Evolutionary conservation across 2,113 vertebrate genomes (phyloP).

Genomic region (Alouatta palliata): DNA sequence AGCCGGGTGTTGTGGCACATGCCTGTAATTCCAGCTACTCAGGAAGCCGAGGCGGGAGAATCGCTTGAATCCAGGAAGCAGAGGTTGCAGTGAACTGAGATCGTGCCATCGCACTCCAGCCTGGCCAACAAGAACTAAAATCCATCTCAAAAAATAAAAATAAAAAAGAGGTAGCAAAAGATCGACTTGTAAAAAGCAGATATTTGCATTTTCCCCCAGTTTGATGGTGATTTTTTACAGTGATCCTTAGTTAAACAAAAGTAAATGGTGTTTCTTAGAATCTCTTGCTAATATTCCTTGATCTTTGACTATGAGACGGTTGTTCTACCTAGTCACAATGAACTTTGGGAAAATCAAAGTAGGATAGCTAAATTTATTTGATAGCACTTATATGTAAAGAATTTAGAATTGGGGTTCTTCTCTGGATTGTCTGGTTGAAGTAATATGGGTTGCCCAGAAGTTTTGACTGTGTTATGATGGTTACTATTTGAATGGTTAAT

Average conservation of each 20-base stretch:
- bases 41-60: too few species aligned
- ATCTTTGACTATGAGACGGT: neutral
- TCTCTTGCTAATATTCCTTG: neutral
- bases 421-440: neutral
- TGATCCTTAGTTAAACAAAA: neutral
- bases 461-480: neutral
- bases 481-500: neutral
- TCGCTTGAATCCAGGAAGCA: too few species aligned
- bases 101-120: too few species aligned
- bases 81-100: too few species aligned
- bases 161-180: neutral
- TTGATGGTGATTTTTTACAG: neutral
- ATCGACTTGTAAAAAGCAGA: neutral
- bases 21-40: too few species aligned
- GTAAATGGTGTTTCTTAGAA: neutral
- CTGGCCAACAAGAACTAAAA: too few species aligned
- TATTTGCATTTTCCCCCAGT: neutral
- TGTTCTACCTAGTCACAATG: neutral
- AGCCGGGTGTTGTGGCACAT: too few species aligned
- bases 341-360: neutral
- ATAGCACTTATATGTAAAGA: neutral
- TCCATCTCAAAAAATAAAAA: too few species aligned
- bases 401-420: neutral
- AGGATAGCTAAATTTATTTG: neutral
- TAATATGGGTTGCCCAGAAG: neutral